phyloP scores from a whole-genome alignment of 2,888 invertebrate genomes.

The Ichneumoninae sp. region DNA sequence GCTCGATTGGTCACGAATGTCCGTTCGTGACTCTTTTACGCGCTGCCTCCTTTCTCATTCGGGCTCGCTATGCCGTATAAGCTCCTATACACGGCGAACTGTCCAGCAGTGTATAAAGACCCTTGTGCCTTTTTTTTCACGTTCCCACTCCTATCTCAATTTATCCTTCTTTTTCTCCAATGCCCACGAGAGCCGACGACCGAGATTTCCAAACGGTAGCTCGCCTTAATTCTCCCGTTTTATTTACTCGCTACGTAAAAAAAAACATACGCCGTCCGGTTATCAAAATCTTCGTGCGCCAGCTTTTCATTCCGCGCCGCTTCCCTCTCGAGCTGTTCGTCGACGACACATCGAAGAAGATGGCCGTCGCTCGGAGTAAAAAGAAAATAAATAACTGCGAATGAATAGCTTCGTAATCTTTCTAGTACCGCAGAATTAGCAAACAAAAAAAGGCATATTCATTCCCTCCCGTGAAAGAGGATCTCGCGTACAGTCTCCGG shows the following conservation, averaged over 20 bases:
- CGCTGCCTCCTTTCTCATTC: slow-evolving; percentile 70
- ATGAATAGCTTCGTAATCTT: not conserved
- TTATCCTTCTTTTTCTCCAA: slow-evolving; percentile 14
- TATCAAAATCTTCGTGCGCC: slow-evolving; percentile 15
- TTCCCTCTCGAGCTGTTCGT: not conserved
- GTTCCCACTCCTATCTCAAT: slow-evolving; percentile 23
- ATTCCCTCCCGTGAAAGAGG: not conserved
- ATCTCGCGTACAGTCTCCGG: not conserved
- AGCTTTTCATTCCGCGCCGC: not conserved
- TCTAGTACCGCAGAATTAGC: not conserved
- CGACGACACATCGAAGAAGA: not conserved
- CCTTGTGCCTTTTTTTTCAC: slow-evolving; percentile 47
- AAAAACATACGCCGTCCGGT: not conserved
- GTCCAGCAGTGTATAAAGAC: slow-evolving; percentile 32
- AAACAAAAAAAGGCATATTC: not conserved
- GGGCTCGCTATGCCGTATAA: slow-evolving; percentile 29
- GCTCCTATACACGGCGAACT: slow-evolving; percentile 10
- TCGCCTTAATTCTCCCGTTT: slow-evolving; percentile 28
- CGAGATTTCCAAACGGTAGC: slow-evolving; percentile 52
- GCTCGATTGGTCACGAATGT: slow-evolving; percentile 76
- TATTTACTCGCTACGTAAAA: slow-evolving; percentile 41
- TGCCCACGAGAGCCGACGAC: slow-evolving; percentile 28
- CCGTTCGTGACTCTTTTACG: slow-evolving; percentile 73
- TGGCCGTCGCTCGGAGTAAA: not conserved
- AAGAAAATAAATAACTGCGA: not conserved